Conservation (phyloP, 2,888 invertebrate species). For the Notocelia uddmanniana region DNA sequence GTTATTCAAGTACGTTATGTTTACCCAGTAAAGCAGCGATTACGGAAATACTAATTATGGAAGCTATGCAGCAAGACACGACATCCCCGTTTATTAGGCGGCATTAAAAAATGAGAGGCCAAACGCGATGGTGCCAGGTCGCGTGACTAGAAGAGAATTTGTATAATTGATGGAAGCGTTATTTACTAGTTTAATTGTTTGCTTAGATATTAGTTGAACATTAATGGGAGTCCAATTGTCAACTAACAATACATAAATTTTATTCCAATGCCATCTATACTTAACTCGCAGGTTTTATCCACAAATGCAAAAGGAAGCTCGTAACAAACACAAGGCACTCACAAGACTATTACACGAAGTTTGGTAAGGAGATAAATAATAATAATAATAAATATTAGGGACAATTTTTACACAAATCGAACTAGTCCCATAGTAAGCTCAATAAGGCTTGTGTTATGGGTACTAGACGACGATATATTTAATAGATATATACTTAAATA, state of each 20-base stretch:
- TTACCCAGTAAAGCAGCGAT: conserved; percentile 12
- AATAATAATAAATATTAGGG: too few relatives aligned
- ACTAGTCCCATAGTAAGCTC: too few relatives aligned
- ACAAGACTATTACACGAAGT: too few relatives aligned
- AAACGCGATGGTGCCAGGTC: conserved; percentile 19
- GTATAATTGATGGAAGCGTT: conserved; percentile 17
- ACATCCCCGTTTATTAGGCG: conserved; percentile 7
- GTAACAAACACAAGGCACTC: too few relatives aligned
- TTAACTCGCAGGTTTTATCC: not conserved
- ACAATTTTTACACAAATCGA: too few relatives aligned
- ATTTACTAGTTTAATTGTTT: conserved; percentile 10
- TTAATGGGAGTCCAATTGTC: not conserved
- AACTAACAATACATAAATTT: not conserved
- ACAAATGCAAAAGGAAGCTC: too few relatives aligned
- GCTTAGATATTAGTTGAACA: not conserved
- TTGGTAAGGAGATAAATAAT: too few relatives aligned
- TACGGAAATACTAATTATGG: conserved; percentile 18
- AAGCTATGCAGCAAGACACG: conserved; percentile 22
- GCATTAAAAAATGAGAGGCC: conserved; percentile 20
- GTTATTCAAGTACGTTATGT: conserved; percentile 7
- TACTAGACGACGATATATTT: too few relatives aligned
- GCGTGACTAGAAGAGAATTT: conserved; percentile 14
- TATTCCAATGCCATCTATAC: not conserved
- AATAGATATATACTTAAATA: too few relatives aligned
- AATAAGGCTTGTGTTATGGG: too few relatives aligned